Evolutionary conservation across 2,797 vertebrate genomes (phyloP).

Genomic region (Sebastes aleutianus): DNA sequence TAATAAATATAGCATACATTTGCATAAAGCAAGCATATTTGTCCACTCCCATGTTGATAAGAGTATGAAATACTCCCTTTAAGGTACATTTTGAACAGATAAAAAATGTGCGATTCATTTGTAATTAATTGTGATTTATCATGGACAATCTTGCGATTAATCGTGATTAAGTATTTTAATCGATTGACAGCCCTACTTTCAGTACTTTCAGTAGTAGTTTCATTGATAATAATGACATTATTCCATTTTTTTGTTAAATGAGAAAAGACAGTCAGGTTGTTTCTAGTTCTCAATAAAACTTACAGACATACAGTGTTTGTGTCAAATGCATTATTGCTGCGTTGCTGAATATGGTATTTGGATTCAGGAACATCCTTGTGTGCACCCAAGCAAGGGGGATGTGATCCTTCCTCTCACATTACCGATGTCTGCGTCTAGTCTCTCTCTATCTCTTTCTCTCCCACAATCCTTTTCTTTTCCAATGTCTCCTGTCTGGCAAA

Average conservation of each 20-base stretch:
- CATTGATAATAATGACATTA: not conserved
- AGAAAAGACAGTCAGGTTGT: not conserved
- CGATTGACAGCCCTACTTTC: no score
- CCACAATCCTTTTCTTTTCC: not conserved
- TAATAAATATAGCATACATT: no score
- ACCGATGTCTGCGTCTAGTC: conserved; percentile 15
- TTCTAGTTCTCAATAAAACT: not conserved
- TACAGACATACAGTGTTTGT: not conserved
- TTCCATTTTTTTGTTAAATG: not conserved
- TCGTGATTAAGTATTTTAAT: no score
- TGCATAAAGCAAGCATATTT: not conserved
- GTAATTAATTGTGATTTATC: no score
- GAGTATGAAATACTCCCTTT: no score
- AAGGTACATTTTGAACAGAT: no score
- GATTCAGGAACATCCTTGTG: not conserved
- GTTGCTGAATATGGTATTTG: conserved; percentile 4
- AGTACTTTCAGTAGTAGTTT: no score
- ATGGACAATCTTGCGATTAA: no score
- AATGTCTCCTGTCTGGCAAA: conserved; percentile 37
- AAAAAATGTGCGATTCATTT: no score
- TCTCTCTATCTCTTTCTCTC: not conserved
- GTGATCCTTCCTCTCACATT: conserved; percentile 31
- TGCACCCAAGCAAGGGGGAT: not conserved
- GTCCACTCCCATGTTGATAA: no score
- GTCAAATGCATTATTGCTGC: conserved; percentile 1